Percentiles rank a stretch among this genome's conserved stretches.
Conservation (phyloP, 2,113 vertebrate genomes). For the Entelurus aequoreus region DNA sequence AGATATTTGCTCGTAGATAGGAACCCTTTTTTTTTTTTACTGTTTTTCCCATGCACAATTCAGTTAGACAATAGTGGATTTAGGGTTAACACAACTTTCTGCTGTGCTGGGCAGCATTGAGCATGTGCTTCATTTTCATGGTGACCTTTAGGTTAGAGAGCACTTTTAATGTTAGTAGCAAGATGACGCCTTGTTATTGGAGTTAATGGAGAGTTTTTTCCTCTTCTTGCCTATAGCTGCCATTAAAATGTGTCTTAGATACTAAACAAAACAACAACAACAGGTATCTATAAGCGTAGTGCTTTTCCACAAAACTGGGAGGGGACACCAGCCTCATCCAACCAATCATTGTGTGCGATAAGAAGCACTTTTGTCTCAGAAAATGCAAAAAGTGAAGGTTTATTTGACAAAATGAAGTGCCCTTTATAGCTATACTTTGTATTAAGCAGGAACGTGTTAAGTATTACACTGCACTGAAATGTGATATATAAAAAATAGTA, state of each 20-base stretch:
- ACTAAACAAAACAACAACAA: slow-evolving; percentile 25
- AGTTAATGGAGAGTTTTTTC: background rate
- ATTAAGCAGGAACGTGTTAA: no score
- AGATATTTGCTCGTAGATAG: slow-evolving; percentile 4
- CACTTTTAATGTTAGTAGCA: background rate
- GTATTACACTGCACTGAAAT: no score
- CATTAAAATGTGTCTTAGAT: background rate
- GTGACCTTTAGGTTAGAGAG: background rate
- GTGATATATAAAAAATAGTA: no score
- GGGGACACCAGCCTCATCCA: slow-evolving; percentile 36
- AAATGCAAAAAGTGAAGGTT: background rate
- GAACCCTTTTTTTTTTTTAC: background rate
- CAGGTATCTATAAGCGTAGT: slow-evolving; percentile 13
- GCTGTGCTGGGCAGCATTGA: background rate
- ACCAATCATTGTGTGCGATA: slow-evolving; percentile 33
- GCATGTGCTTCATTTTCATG: background rate
- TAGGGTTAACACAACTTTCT: slow-evolving; percentile 1
- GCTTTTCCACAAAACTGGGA: slow-evolving; percentile 37
- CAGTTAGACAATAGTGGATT: slow-evolving; percentile 4
- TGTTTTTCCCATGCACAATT: slow-evolving; percentile 6
- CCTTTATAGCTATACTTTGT: no score
- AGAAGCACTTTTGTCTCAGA: background rate
- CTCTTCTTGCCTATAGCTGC: background rate
- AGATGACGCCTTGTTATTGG: background rate
- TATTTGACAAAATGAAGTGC: no score